A percentile compares a stretch with the other conserved stretches of the same genome.
phyloP scores from a whole-genome alignment of 1,140 invertebrate species.

The Oreohelix idahoensis region DNA sequence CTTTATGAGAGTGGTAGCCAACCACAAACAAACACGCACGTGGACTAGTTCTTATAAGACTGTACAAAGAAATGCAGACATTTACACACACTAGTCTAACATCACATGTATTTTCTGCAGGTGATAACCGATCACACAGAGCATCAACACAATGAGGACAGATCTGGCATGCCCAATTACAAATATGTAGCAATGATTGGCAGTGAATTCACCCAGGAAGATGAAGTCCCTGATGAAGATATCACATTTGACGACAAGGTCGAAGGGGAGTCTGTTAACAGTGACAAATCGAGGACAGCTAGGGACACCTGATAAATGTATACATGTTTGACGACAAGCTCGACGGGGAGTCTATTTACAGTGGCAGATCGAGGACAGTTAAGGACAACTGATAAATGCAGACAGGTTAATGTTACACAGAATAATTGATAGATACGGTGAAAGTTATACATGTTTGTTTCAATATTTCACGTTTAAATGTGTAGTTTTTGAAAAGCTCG shows the following conservation, averaged over 20 bases:
- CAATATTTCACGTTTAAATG: too few relatives aligned
- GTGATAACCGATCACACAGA: slow-evolving; percentile 34
- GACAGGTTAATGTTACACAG: too few relatives aligned
- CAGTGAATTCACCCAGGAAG: background rate
- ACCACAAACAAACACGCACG: too few relatives aligned
- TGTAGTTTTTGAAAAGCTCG: too few relatives aligned
- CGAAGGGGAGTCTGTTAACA: background rate
- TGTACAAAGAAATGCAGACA: too few relatives aligned
- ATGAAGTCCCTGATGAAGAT: background rate
- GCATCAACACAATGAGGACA: slow-evolving; percentile 25
- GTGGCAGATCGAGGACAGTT: background rate
- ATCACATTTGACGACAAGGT: background rate
- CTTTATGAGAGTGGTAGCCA: too few relatives aligned
- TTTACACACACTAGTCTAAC: too few relatives aligned
- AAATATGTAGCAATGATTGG: slow-evolving; percentile 30
- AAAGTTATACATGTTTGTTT: too few relatives aligned
- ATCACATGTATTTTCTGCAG: background rate
- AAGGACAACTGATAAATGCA: background rate
- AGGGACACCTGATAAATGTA: background rate
- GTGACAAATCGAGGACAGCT: background rate
- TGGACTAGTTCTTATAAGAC: too few relatives aligned
- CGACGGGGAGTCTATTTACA: background rate
- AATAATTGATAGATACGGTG: too few relatives aligned
- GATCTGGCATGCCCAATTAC: slow-evolving; percentile 34
- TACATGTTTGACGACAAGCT: background rate